Percentiles rank a stretch among this genome's conserved stretches.
Evolutionary conservation across 1,140 invertebrate species (phyloP).

Genomic region (Drosophila sp.): DNA sequence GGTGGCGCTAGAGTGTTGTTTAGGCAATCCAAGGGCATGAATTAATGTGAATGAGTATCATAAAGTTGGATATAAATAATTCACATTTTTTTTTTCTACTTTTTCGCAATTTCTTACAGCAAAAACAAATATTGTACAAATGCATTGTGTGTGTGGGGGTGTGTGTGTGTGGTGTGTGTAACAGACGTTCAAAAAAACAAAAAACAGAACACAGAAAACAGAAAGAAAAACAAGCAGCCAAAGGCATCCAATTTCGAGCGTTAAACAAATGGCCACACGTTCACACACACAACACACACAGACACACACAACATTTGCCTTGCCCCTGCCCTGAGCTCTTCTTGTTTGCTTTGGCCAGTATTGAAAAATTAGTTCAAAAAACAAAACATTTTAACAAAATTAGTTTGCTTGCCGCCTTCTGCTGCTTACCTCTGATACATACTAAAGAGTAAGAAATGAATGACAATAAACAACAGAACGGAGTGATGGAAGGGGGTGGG

Average conservation of each 20-base stretch:
- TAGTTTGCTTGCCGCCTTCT: constrained; percentile 44
- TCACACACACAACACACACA: constrained; percentile 24
- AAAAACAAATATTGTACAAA: constrained; percentile 37
- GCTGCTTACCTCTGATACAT: constrained; percentile 4
- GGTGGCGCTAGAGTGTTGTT: no score
- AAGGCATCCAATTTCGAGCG: constrained; percentile 52
- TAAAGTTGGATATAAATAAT: no score
- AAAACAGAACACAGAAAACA: constrained; percentile 5
- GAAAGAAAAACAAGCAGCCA: constrained; percentile 42
- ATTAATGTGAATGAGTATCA: no score
- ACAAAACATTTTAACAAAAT: constrained; percentile 63
- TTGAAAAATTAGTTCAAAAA: constrained; percentile 58
- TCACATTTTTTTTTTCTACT: constrained; percentile 16
- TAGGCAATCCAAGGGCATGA: no score
- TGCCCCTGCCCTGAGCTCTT: no score
- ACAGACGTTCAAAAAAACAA: constrained; percentile 20
- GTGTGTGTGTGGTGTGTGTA: not conserved
- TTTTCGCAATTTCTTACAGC: constrained; percentile 26
- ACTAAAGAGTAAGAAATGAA: constrained; percentile 5
- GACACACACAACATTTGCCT: constrained; percentile 14
- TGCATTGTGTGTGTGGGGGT: constrained; percentile 23
- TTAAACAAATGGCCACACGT: constrained; percentile 55
- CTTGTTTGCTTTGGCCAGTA: constrained; percentile 46
- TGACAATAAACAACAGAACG: constrained; percentile 2
- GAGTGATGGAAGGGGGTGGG: not conserved